Conservation (phyloP, 2,797 vertebrate genomes). For the Thamnophis elegans region DNA sequence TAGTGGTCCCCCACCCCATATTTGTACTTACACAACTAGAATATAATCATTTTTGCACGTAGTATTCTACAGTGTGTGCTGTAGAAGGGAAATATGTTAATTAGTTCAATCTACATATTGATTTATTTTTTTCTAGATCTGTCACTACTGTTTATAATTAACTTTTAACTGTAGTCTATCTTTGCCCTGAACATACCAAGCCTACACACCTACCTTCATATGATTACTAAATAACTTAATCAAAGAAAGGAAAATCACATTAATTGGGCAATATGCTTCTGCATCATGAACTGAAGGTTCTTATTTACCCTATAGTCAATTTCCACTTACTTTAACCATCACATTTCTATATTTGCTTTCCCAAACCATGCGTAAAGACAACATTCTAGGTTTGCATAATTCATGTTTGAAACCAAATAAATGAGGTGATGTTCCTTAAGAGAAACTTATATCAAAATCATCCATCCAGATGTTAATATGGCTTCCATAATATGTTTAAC, state of each 20-base stretch:
- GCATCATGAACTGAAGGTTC: conserved; percentile 24
- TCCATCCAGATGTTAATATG: neutral
- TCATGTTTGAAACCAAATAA: conserved; percentile 1
- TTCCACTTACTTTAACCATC: conserved; percentile 29
- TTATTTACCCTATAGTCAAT: neutral
- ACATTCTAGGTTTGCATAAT: conserved; percentile 30
- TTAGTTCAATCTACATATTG: neutral
- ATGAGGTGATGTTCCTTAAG: neutral
- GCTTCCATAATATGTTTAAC: neutral
- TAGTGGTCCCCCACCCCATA: neutral
- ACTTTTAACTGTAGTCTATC: neutral
- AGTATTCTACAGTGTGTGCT: neutral
- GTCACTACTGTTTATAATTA: neutral
- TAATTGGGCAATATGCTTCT: neutral
- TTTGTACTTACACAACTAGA: neutral
- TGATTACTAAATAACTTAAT: conserved; percentile 33
- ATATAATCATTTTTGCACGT: neutral
- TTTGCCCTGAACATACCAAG: conserved; percentile 20
- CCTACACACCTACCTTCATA: neutral
- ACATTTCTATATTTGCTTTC: conserved; percentile 7
- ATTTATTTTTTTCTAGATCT: neutral
- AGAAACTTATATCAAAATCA: neutral
- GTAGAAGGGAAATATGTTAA: neutral
- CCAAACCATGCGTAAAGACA: neutral
- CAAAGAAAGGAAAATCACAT: conserved; percentile 8